Evolutionary conservation across 2,888 invertebrate species (phyloP), one percentile per base, ranked within the genome.

Genomic region (Diaprepes abbreviatus): DNA sequence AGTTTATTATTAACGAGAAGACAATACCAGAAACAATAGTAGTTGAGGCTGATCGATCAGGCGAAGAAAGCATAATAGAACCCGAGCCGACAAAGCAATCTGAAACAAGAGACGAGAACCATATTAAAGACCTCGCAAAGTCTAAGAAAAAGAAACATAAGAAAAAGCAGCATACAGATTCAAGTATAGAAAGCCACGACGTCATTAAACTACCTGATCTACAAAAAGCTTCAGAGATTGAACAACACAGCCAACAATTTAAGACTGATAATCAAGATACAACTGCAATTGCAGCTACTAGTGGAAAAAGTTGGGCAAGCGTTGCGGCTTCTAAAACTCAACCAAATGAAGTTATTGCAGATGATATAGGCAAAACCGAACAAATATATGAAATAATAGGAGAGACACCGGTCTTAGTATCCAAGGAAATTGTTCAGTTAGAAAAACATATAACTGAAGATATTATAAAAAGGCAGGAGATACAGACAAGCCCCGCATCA

Each of bases 241-340:
- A 43, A n/a, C 43, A 38, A 14, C 36, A 12, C n/a, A 6, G 36
- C 14, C 6, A 38, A 12, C 36, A 19, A 43, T n/a, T 21, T 1
- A 17, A 16, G 4, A 40, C 1, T 40, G 16, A 40, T 4, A 10
- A 40, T 17, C 19, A 1, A 10, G 28, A 50, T 12, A 28, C 14
- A 28, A 28, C 16, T 7, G 48, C 12, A 16, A 16, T 14, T 5
- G 16, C 24, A 12, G 28, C n/a, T 43, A 31, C 48, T 38, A 33
- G 36, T 21, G 12, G 36, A 17, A 57, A 38, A 7, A 57, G 38
- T 57, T 57, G 57, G 57, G 57, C 57, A 10, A 57, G 24, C 14
- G 19, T 43, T 31, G 40, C 40, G 24, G 43, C 58, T 16, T 43
- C 58, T 16, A 50, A 50, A 28, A 21, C 2, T 1, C 14, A 43